Percentiles rank a stretch among this genome's conserved stretches.
These are phyloP conservation scores for Lacanobia oleracea DNA, from an alignment of 2,888 invertebrate genomes.

Conservation along the genomic window DNA sequence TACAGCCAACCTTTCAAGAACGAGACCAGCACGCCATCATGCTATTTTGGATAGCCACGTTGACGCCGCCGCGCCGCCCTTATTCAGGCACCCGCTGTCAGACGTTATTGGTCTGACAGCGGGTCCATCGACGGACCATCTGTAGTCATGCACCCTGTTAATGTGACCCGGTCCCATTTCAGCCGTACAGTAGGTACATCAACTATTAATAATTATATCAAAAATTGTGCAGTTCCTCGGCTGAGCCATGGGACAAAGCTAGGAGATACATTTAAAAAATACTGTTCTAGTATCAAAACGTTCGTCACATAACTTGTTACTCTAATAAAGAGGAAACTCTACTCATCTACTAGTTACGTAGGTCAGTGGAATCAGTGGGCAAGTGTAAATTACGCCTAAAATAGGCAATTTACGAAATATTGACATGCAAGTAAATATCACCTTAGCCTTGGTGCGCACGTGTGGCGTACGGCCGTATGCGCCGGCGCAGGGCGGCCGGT, in stretches of 20 bases:
- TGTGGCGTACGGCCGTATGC: slow-evolving; percentile 29
- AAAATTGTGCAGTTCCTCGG: background rate
- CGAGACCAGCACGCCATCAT: too few relatives aligned
- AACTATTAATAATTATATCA: background rate
- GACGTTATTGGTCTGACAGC: background rate
- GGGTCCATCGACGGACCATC: too few relatives aligned
- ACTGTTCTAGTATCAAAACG: background rate
- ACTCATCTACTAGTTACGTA: background rate
- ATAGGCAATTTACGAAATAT: slow-evolving; percentile 58
- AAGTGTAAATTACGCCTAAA: slow-evolving; percentile 40
- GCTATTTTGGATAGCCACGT: too few relatives aligned
- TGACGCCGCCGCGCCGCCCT: too few relatives aligned
- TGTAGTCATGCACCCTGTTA: background rate
- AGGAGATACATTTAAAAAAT: background rate
- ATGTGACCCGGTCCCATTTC: background rate
- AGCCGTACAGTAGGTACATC: too few relatives aligned
- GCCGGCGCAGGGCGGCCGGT: slow-evolving; percentile 24
- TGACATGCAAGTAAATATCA: slow-evolving; percentile 58
- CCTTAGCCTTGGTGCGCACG: slow-evolving; percentile 62
- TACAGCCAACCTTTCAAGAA: too few relatives aligned
- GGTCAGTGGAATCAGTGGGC: slow-evolving; percentile 16
- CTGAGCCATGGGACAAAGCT: background rate
- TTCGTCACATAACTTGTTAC: slow-evolving; percentile 3
- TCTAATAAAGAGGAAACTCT: slow-evolving; percentile 22
- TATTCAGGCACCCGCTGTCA: too few relatives aligned